These are phyloP conservation scores for Myopa testacea DNA, from an alignment of 2,888 invertebrate genomes.

Conservation along the genomic window DNA sequence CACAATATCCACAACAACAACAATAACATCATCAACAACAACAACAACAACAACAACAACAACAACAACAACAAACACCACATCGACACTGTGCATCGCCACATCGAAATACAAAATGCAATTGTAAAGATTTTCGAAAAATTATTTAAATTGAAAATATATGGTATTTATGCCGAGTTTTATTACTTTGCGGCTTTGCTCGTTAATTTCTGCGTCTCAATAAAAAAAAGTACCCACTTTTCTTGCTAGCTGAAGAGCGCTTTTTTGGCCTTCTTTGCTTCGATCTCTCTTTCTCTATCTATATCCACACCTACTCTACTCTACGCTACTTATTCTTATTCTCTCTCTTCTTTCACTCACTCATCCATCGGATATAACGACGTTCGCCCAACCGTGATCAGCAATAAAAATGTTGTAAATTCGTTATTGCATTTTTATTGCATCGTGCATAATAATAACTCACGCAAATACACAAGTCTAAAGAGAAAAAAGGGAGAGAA, in stretches of 20 bases:
- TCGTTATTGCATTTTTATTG: background rate
- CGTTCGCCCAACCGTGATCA: conserved; percentile 6
- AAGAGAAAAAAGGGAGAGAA: no score
- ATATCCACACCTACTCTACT: background rate
- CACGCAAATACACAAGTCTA: background rate
- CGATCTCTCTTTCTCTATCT: no score
- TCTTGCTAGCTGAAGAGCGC: background rate
- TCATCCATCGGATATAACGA: background rate
- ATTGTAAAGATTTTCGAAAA: background rate
- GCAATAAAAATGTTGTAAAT: conserved; percentile 20
- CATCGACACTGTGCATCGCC: background rate
- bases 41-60: no score
- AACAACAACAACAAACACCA: background rate
- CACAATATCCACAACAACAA: background rate
- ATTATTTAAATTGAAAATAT: background rate
- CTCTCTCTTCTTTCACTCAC: no score
- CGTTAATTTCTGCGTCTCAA: background rate
- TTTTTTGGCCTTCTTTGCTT: no score
- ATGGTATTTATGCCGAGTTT: background rate
- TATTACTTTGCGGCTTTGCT: background rate
- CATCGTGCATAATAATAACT: conserved; percentile 5
- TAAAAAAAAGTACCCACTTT: conserved; percentile 5
- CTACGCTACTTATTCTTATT: background rate
- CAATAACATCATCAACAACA: background rate
- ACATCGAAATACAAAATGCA: background rate